These are phyloP conservation scores for human DNA, from an alignment of 2,113 vertebrate genomes.

Conservation along the genomic window GRCh38 chr12:31101501-31102000, in stretches of 20 bases:
- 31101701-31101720: accelerated
- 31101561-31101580: accelerated
- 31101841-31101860: slow-evolving; percentile 91
- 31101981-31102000: slow-evolving; percentile 81
- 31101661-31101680: accelerated
- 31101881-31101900: slow-evolving; percentile 97
- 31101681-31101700: accelerated
- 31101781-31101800: too few relatives aligned
- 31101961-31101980: slow-evolving; percentile 86
- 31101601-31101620: accelerated
- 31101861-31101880: slow-evolving; percentile 93
- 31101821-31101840: slow-evolving; percentile 91
- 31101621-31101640: too few relatives aligned
- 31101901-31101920: slow-evolving; percentile 94
- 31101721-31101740: accelerated
- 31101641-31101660: background rate
- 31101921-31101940: slow-evolving; percentile 90
- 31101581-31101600: background rate
- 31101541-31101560: background rate
- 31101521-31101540: background rate
- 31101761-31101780: too few relatives aligned
- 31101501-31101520: background rate
- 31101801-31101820: background rate
- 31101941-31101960: slow-evolving; percentile 87
- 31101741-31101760: background rate